Base-by-base conservation (phyloP, 2,113 vertebrate genomes). In the Cervus canadensis region DNA sequence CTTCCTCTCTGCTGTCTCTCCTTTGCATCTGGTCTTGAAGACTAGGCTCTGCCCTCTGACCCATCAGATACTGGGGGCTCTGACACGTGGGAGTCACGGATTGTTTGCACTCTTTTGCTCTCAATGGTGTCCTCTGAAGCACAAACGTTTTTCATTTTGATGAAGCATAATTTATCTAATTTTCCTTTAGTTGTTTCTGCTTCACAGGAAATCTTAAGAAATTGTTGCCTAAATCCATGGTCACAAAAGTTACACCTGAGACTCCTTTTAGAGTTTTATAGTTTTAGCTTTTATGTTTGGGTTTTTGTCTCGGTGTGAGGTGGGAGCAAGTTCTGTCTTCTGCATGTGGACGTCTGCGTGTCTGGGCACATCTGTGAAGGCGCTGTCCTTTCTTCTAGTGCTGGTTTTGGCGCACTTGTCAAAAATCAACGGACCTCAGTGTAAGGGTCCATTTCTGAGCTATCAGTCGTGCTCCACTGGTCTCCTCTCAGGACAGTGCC, bases 401-500 rank as follows among this genome's bases (percentile, higher is more conserved):
- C 8, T 5, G 26, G 28, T 13, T 30, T 56, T 19, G 36, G 36
- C 25, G 13, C 19, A 21, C 28, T 1, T n/a, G 60, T 45, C 23
- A 23, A 43, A 71, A 52, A 2, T 52, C 19, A 33, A 4, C 5
- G 23, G 11, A 1, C 59, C 78, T 23, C 50, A 33, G 5, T 1
- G 56, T 21, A 4, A 36, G 25, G 2, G 23, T 9, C 57, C 48
- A 3, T 28, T 40, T 82, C 23, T 21, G 43, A 26, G 60, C 23
- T 21, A 5, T 4, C 2, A 19, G 0, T 21, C 11, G 0, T 2
- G 15, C 48, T 9, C 21, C 23, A 1, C 25, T 3, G 23, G 74
- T 8, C 30, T 50, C 14, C 1, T 4, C 43, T 79, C 45, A 9
- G 2, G 45, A 16, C 6, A 15, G 2, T 14, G 36, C 50, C 36